Conservation (phyloP, 2,113 vertebrate genomes). For the Copsychus sechellarum region DNA sequence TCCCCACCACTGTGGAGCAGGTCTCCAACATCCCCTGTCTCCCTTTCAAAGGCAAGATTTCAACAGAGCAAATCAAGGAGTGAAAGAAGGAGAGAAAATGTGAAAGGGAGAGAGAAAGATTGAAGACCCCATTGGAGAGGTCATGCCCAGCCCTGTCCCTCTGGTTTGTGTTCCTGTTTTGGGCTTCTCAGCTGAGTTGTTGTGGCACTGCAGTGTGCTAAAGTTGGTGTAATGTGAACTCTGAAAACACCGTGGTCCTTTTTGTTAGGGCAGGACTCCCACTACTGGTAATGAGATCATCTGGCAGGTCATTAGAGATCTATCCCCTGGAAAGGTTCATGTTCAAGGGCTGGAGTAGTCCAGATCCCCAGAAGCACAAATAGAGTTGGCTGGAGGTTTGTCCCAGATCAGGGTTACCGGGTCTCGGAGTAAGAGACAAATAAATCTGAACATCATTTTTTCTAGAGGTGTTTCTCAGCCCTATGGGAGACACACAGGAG, state of each 20-base stretch:
- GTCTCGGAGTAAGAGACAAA: background rate
- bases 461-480: background rate
- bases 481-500: background rate
- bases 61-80: background rate
- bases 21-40: background rate
- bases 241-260: background rate
- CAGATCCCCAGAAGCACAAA: background rate
- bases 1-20: background rate
- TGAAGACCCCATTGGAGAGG: background rate
- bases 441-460: background rate
- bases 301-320: slow-evolving; percentile 12
- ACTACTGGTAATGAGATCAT: slow-evolving; percentile 49
- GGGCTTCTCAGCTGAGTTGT: background rate
- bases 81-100: background rate
- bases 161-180: background rate
- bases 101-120: background rate
- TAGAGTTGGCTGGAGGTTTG: background rate
- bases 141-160: background rate
- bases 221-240: background rate
- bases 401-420: background rate
- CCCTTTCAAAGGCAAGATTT: background rate
- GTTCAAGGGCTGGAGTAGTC: background rate
- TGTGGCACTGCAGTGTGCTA: rapidly evolving
- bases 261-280: slow-evolving; percentile 57
- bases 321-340: background rate